Evolutionary conservation across 2,888 invertebrate genomes (phyloP).

Genomic region (Acanthosepion lycidas): DNA sequence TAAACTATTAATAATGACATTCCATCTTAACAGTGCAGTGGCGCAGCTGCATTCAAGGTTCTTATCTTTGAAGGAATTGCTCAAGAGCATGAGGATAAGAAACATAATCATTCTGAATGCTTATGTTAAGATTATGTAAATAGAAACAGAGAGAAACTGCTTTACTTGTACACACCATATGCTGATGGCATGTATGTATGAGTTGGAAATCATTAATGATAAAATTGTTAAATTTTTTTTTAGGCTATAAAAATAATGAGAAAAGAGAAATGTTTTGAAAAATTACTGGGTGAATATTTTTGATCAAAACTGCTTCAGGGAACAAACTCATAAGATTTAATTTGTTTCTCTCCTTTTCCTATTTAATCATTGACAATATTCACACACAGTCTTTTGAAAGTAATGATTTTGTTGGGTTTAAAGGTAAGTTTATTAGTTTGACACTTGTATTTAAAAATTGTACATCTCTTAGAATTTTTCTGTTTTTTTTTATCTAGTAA

Average conservation of each 20-base stretch:
- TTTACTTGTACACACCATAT: background rate
- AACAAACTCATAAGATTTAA: background rate
- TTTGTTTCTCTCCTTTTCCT: background rate
- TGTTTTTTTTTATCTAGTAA: too few relatives aligned
- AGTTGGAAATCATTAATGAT: background rate
- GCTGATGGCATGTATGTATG: too few relatives aligned
- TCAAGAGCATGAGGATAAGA: background rate
- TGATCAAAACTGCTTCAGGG: background rate
- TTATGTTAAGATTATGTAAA: background rate
- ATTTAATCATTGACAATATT: background rate
- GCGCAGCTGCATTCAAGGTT: constrained; percentile 12
- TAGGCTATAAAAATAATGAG: background rate
- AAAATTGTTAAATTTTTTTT: background rate
- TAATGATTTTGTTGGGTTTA: too few relatives aligned
- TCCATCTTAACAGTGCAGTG: background rate
- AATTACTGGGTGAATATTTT: background rate
- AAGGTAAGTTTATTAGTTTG: too few relatives aligned
- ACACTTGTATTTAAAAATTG: too few relatives aligned
- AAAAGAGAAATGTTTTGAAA: background rate
- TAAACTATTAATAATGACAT: background rate
- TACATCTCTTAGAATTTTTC: too few relatives aligned
- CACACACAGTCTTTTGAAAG: too few relatives aligned
- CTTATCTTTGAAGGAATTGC: background rate
- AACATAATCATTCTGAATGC: background rate
- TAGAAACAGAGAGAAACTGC: background rate